Conservation (phyloP, 1,140 invertebrate species). For the Hylaeus anthracinus region DNA sequence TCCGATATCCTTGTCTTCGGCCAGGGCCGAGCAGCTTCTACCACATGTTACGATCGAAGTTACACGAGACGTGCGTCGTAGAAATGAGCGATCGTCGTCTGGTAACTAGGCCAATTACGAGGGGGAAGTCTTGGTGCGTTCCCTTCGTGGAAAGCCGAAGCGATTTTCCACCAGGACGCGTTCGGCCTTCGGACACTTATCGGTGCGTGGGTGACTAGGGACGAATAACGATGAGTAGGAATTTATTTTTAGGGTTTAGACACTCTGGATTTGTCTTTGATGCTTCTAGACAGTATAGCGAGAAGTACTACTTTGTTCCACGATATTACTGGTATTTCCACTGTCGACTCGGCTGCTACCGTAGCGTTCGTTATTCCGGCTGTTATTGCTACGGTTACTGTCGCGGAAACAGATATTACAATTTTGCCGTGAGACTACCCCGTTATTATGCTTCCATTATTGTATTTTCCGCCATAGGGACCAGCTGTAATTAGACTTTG, state of each 20-base stretch:
- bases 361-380: slow-evolving; percentile 27
- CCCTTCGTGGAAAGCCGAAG: neutral
- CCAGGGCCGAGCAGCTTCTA: neutral
- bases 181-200: neutral
- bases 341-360: neutral
- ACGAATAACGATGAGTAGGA: too few relatives aligned
- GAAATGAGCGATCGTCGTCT: slow-evolving; percentile 44
- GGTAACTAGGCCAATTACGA: slow-evolving; percentile 13
- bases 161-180: neutral
- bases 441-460: slow-evolving; percentile 17
- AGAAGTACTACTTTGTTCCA: too few relatives aligned
- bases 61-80: slow-evolving; percentile 13
- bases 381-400: slow-evolving; percentile 25
- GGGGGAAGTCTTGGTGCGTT: neutral
- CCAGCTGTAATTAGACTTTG: slow-evolving; percentile 25
- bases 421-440: neutral
- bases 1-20: neutral
- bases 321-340: slow-evolving; percentile 11
- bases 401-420: slow-evolving; percentile 16
- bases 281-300: neutral
- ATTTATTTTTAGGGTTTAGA: too few relatives aligned
- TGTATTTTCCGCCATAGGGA: neutral
- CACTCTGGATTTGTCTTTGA: too few relatives aligned
- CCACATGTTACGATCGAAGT: slow-evolving; percentile 12
- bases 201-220: neutral